Evolutionary conservation across 1,140 invertebrate genomes (phyloP), one percentile per base, ranked within the genome.

Genomic region (Tachypleus tridentatus): DNA sequence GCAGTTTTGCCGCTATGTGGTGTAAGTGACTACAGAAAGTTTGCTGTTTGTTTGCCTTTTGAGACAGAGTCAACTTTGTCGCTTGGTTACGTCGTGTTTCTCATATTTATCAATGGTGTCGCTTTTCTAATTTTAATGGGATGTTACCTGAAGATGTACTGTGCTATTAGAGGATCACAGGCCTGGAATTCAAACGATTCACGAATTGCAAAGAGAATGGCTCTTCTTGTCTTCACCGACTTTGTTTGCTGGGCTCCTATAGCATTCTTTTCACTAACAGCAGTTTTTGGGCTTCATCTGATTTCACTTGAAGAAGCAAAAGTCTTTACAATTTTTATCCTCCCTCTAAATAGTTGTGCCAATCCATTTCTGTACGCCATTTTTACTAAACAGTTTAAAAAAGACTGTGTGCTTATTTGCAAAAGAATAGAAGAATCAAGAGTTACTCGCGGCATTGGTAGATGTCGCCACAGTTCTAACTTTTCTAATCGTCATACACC

Each of bases 121-220:
- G 93, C 93, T 1, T 97, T 98, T 76, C 80, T 95, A 8, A 92
- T 96, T 51, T 81, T 97, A 3, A 93, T 97, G 84, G 91, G 90
- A 8, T 97, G 94, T 76, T 98, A 98, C 74, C 78, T 95, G 58
- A 94, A 95, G 77, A 97, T 97, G 91, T 97, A 97, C 78, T 92
- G 91, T 74, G 91, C 92, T 49, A 97, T 97, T 66, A 80, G 93
- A 5, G 93, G 93, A 62, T 95, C 92, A 0, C 81, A 82, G 76
- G 93, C 93, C 0, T 97, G 93, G 93, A 97, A 97, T 75, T 95
- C 91, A 0, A 97, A 97, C 74, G 95, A 98, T 76, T 95, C 91
- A 1, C 83, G 85, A 3, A 86, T 96, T 4, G 79, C 82, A 8
- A 89, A 91, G 70, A 85, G 91, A 74, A 94, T 94, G 88, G 87